Evolutionary conservation across 2,888 invertebrate species (phyloP).

Genomic region (Pristionchus entomophagus): DNA sequence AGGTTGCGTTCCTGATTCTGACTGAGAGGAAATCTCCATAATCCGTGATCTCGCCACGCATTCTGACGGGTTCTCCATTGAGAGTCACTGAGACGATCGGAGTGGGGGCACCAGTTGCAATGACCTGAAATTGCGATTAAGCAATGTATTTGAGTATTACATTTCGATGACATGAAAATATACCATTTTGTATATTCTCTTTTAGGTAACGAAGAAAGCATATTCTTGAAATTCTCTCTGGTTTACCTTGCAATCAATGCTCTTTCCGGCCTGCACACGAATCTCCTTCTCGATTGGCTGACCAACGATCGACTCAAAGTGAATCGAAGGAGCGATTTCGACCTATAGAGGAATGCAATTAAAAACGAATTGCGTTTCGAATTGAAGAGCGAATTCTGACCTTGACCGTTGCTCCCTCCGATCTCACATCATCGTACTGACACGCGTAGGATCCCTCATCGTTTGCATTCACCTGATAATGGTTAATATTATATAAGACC

Average conservation of each 20-base stretch:
- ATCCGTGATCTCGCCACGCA: conserved; percentile 39
- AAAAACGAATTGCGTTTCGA: too few relatives aligned
- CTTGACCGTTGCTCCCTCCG: conserved; percentile 24
- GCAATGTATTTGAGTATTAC: neutral
- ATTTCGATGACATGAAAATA: too few relatives aligned
- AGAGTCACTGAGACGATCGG: conserved; percentile 40
- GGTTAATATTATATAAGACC: too few relatives aligned
- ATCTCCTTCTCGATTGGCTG: conserved; percentile 25
- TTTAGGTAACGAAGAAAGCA: too few relatives aligned
- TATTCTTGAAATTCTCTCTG: neutral
- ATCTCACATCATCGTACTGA: conserved; percentile 39
- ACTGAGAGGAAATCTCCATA: conserved; percentile 47
- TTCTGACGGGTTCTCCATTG: conserved; percentile 34
- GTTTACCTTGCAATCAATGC: conserved; percentile 36
- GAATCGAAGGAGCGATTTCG: conserved; percentile 22
- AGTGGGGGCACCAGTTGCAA: conserved; percentile 23
- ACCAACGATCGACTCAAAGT: conserved; percentile 4
- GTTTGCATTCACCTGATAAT: neutral
- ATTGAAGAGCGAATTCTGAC: neutral
- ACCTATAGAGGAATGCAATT: neutral
- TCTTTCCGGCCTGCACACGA: conserved; percentile 17
- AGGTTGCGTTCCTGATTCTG: neutral
- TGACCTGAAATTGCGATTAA: neutral
- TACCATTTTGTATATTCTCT: too few relatives aligned
- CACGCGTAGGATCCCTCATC: conserved; percentile 26